Evolutionary conservation across 2,113 vertebrate species (phyloP).

Genomic region (Channa maculata): DNA sequence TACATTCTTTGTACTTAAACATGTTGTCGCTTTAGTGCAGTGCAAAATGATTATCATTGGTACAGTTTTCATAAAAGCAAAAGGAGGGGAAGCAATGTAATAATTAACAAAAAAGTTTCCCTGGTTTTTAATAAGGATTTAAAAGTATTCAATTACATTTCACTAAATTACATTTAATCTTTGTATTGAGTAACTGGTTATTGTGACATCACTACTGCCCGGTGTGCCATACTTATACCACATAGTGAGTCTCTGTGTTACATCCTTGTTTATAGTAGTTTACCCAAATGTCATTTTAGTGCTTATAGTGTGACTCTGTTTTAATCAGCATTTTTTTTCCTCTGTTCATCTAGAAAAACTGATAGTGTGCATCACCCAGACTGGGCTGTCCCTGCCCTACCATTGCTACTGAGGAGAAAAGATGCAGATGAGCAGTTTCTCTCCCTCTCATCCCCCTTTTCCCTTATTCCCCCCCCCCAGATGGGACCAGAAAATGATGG

Average conservation of each 20-base stretch:
- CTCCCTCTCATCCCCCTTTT: conserved; percentile 10
- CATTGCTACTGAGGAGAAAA: conserved; percentile 83
- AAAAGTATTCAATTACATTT: no score
- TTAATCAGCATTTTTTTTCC: not conserved
- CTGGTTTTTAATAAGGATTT: no score
- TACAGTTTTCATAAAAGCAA: no score
- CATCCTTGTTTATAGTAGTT: conserved; percentile 12
- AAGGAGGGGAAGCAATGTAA: no score
- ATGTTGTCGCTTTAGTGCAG: no score
- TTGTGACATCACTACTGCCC: conserved; percentile 56
- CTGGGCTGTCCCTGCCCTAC: conserved; percentile 80
- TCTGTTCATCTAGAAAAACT: conserved; percentile 81
- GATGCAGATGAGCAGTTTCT: conserved; percentile 55
- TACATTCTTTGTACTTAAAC: no score
- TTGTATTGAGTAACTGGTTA: not conserved
- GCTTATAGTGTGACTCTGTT: not conserved
- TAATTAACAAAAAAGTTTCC: no score
- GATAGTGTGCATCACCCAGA: conserved; percentile 84
- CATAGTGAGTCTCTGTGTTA: conserved; percentile 38
- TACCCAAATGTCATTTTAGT: not conserved
- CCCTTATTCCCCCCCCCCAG: conserved; percentile 19
- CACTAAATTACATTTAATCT: not conserved
- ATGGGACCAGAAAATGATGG: conserved; percentile 63
- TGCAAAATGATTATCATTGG: no score
- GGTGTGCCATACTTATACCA: conserved; percentile 48